These are phyloP conservation scores for Tryphoninae sp. DNA, from an alignment of 2,888 invertebrate species.

Conservation along the genomic window DNA sequence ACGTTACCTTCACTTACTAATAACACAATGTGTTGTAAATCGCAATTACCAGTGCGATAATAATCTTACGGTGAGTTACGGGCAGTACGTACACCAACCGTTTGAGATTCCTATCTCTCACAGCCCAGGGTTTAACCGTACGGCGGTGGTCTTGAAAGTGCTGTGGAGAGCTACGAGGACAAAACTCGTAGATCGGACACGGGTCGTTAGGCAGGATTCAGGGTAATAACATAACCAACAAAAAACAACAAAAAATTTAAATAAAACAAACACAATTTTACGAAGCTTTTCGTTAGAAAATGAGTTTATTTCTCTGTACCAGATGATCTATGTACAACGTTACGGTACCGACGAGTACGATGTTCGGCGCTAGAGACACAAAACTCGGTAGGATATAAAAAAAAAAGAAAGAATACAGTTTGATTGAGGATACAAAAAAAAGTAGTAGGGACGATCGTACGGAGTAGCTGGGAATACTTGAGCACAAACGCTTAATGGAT, in stretches of 20 bases:
- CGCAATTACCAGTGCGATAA: conserved; percentile 62
- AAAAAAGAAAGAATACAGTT: conserved; percentile 67
- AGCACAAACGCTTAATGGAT: conserved; percentile 71
- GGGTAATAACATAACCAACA: neutral
- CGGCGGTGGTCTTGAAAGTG: conserved; percentile 36
- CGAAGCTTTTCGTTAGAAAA: conserved; percentile 78
- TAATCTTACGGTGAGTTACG: conserved; percentile 52
- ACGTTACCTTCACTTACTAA: conserved; percentile 56
- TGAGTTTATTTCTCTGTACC: conserved; percentile 81
- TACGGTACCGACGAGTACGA: conserved; percentile 79
- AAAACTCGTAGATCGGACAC: conserved; percentile 31
- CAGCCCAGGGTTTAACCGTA: conserved; percentile 39
- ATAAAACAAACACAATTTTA: conserved; percentile 42
- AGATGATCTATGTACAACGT: conserved; percentile 80
- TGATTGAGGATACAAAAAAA: conserved; percentile 58
- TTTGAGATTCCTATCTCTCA: conserved; percentile 57
- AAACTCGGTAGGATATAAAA: conserved; percentile 73
- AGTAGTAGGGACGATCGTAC: conserved; percentile 55
- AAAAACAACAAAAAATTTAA: conserved; percentile 22
- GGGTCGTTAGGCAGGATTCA: conserved; percentile 42
- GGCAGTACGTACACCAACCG: conserved; percentile 32
- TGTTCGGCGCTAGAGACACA: conserved; percentile 72
- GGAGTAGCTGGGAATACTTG: conserved; percentile 51
- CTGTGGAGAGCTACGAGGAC: conserved; percentile 43
- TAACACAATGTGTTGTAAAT: conserved; percentile 59